These are phyloP conservation scores for Fragum whitleyi DNA, from an alignment of 2,888 invertebrate genomes.

Conservation along the genomic window DNA sequence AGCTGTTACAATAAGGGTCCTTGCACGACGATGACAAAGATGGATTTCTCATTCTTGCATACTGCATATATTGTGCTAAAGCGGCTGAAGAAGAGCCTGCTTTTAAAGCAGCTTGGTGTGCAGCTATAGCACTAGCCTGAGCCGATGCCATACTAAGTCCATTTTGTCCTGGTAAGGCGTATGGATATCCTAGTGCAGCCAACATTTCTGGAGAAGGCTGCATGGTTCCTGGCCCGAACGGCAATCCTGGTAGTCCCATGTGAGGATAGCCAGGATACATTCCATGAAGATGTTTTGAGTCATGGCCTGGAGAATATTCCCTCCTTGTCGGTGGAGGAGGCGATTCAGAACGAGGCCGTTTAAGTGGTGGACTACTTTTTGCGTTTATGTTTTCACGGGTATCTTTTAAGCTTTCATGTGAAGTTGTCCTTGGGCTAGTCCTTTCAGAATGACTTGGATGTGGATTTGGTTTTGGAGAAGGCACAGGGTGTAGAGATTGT, in stretches of 20 bases:
- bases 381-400: constrained; percentile 7
- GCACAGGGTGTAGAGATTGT: constrained; percentile 2
- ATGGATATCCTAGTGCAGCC: constrained; percentile 65
- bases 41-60: constrained; percentile 96
- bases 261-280: constrained; percentile 65
- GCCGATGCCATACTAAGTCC: constrained; percentile 64
- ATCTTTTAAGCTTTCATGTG: neutral
- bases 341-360: constrained; percentile 57
- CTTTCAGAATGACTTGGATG: neutral
- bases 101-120: constrained; percentile 62
- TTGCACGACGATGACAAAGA: constrained; percentile 94
- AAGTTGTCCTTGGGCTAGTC: constrained; percentile 1
- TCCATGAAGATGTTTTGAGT: constrained; percentile 56
- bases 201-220: constrained; percentile 59
- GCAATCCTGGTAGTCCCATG: constrained; percentile 54
- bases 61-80: constrained; percentile 87
- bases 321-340: constrained; percentile 51
- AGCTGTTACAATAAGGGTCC: constrained; percentile 97
- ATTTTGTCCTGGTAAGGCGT: constrained; percentile 58
- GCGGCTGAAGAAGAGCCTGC: constrained; percentile 63
- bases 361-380: constrained; percentile 44
- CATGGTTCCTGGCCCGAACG: constrained; percentile 45
- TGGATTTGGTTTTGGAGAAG: constrained; percentile 18
- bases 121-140: constrained; percentile 67
- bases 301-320: constrained; percentile 53